Conservation (phyloP, 2,888 invertebrate genomes). For the Spatulosminthurus flaviceps region DNA sequence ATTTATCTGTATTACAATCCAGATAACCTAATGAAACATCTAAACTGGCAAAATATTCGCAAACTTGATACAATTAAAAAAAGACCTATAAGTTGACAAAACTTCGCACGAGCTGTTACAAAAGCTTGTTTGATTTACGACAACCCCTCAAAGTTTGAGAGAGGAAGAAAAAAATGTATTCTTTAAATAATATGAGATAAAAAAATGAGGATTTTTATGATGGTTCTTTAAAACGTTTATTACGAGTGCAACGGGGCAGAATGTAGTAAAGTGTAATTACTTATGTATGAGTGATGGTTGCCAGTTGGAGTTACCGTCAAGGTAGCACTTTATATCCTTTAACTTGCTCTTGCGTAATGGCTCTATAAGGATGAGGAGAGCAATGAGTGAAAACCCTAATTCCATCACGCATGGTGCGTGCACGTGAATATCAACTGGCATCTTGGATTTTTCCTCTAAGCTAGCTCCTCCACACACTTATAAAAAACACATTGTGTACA, state of each 20-base stretch:
- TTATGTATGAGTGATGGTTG: too few species aligned
- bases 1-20: too few species aligned
- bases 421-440: slow-evolving; percentile 30
- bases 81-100: too few species aligned
- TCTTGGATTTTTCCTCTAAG: background rate
- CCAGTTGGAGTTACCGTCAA: background rate
- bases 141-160: too few species aligned
- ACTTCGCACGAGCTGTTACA: too few species aligned
- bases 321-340: background rate
- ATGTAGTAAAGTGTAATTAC: background rate
- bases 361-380: background rate
- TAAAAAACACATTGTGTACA: too few species aligned
- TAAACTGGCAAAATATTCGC: too few species aligned
- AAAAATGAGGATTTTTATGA: slow-evolving; percentile 14
- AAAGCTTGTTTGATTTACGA: too few species aligned
- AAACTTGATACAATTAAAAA: too few species aligned
- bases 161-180: background rate
- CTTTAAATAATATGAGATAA: background rate
- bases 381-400: slow-evolving; percentile 32
- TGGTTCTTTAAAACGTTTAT: background rate
- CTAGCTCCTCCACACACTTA: too few species aligned
- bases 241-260: background rate
- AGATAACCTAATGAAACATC: too few species aligned
- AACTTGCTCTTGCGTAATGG: background rate
- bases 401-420: slow-evolving; percentile 46